Evolutionary conservation across 1,140 invertebrate species (phyloP).

Genomic region (Lethrus apterus): DNA sequence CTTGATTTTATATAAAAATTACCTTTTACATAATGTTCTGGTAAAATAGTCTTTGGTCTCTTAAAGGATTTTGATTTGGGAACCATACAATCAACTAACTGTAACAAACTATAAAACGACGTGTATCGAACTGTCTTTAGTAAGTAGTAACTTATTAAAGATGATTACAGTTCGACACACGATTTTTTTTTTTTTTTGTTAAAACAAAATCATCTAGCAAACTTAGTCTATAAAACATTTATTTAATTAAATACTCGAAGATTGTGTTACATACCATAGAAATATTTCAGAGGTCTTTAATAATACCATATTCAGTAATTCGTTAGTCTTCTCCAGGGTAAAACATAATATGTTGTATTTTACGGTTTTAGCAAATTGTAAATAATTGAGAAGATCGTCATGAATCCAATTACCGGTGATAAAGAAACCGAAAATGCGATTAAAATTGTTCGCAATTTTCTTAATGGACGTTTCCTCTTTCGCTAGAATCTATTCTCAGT

Average conservation of each 20-base stretch:
- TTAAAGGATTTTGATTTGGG: slow-evolving; percentile 9
- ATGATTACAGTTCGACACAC: no score
- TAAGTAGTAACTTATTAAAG: no score
- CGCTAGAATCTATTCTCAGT: no score
- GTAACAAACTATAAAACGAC: slow-evolving; percentile 5
- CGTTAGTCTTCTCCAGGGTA: no score
- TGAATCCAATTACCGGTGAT: slow-evolving; percentile 9
- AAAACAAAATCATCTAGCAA: no score
- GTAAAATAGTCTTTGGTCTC: slow-evolving; percentile 33
- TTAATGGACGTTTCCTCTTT: slow-evolving; percentile 8
- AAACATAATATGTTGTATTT: no score
- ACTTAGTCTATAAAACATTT: no score
- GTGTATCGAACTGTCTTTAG: slow-evolving; percentile 6
- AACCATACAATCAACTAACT: slow-evolving; percentile 1
- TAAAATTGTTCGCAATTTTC: slow-evolving; percentile 8
- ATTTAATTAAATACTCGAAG: no score
- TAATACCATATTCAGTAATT: no score
- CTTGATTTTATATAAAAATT: slow-evolving; percentile 7
- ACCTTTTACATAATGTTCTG: slow-evolving; percentile 37
- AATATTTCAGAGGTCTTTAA: no score
- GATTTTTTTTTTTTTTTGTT: no score
- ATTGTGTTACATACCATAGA: no score
- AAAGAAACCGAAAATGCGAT: slow-evolving; percentile 8
- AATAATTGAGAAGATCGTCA: slow-evolving; percentile 3
- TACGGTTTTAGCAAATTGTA: slow-evolving; percentile 10